These are phyloP conservation scores for Amblyopsis hoosieri DNA, from an alignment of 2,797 vertebrate species.

Conservation along the genomic window DNA sequence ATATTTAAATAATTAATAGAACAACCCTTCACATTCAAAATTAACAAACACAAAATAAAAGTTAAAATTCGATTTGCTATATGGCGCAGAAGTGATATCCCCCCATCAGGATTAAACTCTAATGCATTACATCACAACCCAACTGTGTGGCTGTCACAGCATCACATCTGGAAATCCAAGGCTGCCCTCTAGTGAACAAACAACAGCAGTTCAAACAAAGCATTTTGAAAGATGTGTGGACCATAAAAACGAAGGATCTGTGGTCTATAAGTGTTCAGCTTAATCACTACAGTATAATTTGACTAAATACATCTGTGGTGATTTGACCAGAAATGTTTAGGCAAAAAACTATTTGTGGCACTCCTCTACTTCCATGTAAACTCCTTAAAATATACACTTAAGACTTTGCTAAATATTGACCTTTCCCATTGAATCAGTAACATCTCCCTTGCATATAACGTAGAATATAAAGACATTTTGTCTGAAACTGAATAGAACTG, in stretches of 20 bases:
- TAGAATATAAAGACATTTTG: constrained; percentile 22
- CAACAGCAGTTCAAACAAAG: neutral
- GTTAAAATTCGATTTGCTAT: neutral
- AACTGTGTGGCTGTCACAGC: constrained; percentile 16
- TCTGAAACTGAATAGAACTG: constrained; percentile 23
- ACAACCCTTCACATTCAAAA: too few relatives aligned
- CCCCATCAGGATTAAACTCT: constrained; percentile 27
- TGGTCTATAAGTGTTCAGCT: neutral
- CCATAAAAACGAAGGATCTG: neutral
- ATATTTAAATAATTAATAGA: neutral
- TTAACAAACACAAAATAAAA: neutral
- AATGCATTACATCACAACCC: constrained; percentile 9
- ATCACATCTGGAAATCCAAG: constrained; percentile 6
- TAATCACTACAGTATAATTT: constrained; percentile 2
- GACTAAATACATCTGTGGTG: constrained; percentile 28
- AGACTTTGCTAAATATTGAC: constrained; percentile 3
- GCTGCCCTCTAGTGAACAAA: constrained; percentile 63
- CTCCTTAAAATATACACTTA: neutral
- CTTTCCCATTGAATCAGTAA: constrained; percentile 29
- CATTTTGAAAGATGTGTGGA: neutral
- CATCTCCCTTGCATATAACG: constrained; percentile 31
- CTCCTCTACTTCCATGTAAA: constrained; percentile 4
- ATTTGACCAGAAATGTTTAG: constrained; percentile 16
- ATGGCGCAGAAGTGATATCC: constrained; percentile 7
- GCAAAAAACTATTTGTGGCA: constrained; percentile 8